These are phyloP conservation scores for Tenodera sinensis DNA, from an alignment of 2,888 invertebrate genomes.

Conservation along the genomic window DNA sequence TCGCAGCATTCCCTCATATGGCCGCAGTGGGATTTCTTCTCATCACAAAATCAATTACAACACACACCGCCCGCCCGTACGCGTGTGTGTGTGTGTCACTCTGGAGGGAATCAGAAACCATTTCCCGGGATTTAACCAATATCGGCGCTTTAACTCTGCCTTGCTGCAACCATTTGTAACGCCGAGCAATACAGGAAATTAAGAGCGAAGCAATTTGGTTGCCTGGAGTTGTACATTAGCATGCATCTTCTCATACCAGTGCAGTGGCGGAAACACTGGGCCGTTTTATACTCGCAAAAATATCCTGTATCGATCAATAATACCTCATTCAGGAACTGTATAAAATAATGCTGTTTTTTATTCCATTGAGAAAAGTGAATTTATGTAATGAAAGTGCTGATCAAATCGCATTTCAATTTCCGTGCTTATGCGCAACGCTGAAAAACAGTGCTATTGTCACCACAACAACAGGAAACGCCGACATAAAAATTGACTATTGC, in stretches of 20 bases:
- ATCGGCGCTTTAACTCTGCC: background rate
- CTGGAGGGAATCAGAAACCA: background rate
- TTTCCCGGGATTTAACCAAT: background rate
- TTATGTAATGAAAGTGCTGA: background rate
- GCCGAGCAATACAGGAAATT: background rate
- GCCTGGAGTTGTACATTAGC: background rate
- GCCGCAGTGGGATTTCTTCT: background rate
- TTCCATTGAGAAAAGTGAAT: background rate
- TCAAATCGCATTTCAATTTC: background rate
- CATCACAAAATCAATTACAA: background rate
- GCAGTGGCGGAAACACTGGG: background rate
- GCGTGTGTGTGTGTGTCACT: background rate
- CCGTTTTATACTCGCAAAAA: background rate
- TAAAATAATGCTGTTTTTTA: background rate
- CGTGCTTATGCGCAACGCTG: background rate
- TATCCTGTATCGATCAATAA: background rate
- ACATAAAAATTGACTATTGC: no score
- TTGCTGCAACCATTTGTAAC: background rate
- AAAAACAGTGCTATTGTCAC: background rate
- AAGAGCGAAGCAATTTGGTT: background rate
- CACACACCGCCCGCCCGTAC: background rate
- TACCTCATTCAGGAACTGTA: background rate
- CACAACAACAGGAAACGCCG: no score
- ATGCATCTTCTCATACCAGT: background rate
- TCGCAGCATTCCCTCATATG: background rate